Evolutionary conservation across 2,888 invertebrate genomes (phyloP).

Genomic region (Ormia ochracea): DNA sequence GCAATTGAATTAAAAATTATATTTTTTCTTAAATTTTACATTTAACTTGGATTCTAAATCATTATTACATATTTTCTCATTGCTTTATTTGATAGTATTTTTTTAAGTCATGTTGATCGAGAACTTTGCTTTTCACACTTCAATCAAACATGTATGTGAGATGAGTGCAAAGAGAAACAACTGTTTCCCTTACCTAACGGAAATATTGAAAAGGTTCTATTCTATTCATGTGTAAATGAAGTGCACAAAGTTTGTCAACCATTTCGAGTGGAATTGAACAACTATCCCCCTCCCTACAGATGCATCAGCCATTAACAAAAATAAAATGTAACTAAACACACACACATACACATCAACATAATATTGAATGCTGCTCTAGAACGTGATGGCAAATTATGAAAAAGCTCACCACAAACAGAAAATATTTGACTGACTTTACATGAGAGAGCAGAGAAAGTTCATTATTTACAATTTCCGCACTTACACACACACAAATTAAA

Average conservation of each 20-base stretch:
- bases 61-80: no score
- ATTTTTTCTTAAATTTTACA: no score
- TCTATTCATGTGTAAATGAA: constrained; percentile 45
- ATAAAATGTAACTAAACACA: neutral
- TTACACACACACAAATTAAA: neutral
- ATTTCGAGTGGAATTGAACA: constrained; percentile 2
- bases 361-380: constrained; percentile 8
- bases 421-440: constrained; percentile 14
- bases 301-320: neutral
- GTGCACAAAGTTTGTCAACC: constrained; percentile 32
- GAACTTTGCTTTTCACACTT: no score
- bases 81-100: no score
- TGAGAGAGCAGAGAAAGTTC: neutral
- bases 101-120: no score
- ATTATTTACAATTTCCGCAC: constrained; percentile 12
- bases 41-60: no score
- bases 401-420: neutral
- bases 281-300: neutral
- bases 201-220: neutral
- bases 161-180: no score
- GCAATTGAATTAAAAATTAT: no score
- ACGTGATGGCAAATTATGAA: constrained; percentile 21
- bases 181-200: neutral
- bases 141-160: no score
- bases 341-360: neutral